Evolutionary conservation across 2,797 vertebrate genomes (phyloP), one percentile per base, ranked within the genome.

Genomic region (Rhincodon typus): DNA sequence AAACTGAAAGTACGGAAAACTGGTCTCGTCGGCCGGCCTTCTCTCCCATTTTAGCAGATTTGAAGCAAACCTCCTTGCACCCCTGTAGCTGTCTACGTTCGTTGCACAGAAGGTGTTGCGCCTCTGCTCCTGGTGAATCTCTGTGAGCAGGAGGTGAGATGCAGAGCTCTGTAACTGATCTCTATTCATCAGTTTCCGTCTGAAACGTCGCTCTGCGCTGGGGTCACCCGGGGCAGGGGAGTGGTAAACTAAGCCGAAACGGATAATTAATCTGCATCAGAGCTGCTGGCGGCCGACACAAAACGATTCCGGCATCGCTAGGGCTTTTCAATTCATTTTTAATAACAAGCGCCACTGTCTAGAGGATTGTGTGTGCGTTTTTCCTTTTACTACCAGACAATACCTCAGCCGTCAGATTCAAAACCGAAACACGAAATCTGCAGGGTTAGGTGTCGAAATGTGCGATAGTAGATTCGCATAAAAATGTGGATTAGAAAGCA

Each of bases 191-290:
- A 95, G 70, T 95, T 95, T 95, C 70, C 70, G 94, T 95, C 94
- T 95, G 70, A 95, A 70, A 95, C 94, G 70, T 74, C 19, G 94
- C 69, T 95, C 94, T 21, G 94, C 94, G 74, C 94, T 95, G 13
- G 70, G 94, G 70, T 95, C 94, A 95, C 70, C 70, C 70, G 94
- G 94, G 94, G 94, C 94, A 95, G 70, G 94, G 94, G 94, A 95
- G 94, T 74, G 94, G 94, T 95, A 95, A 95, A 95, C 94, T 95
- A 95, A 95, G 42, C 94, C 94, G 94, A 95, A 95, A 95, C 94
- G 94, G 94, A 95, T 94, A 94, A 94, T 95, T 95, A 74, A 95
- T 95, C 94, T 95, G 94, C 94, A 95, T 77, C 94, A 95, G 94
- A 77, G 94, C 94, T 77, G 94, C 70, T 95, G 94, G 94, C 94